Base-by-base conservation (phyloP, 2,888 invertebrate species). In the Ganaspis brasiliensis region DNA sequence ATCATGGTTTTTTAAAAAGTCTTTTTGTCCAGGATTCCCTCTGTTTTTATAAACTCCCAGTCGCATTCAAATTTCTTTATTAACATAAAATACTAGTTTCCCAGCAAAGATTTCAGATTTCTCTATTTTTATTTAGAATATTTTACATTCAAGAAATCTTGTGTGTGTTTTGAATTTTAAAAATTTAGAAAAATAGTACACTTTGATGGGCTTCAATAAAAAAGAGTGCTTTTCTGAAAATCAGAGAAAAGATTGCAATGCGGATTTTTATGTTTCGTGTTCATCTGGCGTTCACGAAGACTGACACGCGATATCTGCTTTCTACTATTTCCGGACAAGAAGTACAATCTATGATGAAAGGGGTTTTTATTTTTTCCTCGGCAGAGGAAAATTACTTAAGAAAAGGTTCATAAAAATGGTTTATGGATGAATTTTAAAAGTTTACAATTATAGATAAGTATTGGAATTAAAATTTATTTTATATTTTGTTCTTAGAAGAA, bases 181-280 rank as follows among this genome's bases (percentile, higher is more conserved):
- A n/a, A 19, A 16, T 52, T 19, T n/a, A 5, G 40, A 52, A 19
- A 52, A 19, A 52, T 16, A 16, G 12, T 37, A 35, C 35, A 63
- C 21, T 35, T 31, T 63, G 19, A 37, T 52, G 12, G 21, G 12
- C 16, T 40, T 63, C 21, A 63, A 40, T 40, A 63, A 8, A 40
- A 63, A 37, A 63, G 37, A 63, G 61, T 35, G 61, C 61, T 61
- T 37, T 37, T 61, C 19, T 61, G n/a, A 37, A 37, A 61, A 61
- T 61, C 61, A 61, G 19, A 12, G 61, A 37, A 37, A 16, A 37
- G 35, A 61, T 37, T 61, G 37, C 16, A 37, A 37, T 37, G 35
- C 37, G 19, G 61, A 61, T 37, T 61, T 61, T 37, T 37, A 61
- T 24, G 40, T 40, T 63, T 45, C 63, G 63, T 63, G 63, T 63